phyloP scores from a whole-genome alignment of 1,140 invertebrate genomes.

The Ostrea edulis region DNA sequence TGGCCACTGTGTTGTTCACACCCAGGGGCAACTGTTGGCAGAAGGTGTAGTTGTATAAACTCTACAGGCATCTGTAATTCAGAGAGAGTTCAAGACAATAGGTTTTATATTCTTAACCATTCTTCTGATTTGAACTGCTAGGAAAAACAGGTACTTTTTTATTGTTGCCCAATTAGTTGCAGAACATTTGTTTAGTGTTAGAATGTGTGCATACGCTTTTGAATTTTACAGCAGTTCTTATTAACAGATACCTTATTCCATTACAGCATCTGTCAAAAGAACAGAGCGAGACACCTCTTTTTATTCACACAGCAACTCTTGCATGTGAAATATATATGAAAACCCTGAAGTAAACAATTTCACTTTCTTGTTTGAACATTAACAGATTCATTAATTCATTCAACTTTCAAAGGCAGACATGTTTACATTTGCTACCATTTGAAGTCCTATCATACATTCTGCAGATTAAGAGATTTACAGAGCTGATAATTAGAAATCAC shows the following conservation, averaged over 20 bases:
- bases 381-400: conserved; percentile 39
- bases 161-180: conserved; percentile 36
- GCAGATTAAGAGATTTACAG: conserved; percentile 37
- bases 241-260: conserved; percentile 8
- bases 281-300: conserved; percentile 7
- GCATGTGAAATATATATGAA: conserved; percentile 36
- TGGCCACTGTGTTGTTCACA: neutral
- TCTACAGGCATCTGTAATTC: neutral
- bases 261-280: conserved; percentile 28
- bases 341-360: conserved; percentile 35
- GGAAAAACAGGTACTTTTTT: neutral
- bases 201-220: neutral
- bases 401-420: conserved; percentile 36
- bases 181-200: conserved; percentile 17
- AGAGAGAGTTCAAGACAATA: neutral
- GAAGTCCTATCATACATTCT: conserved; percentile 22
- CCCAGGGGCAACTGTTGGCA: neutral
- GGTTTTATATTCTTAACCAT: neutral
- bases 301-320: neutral
- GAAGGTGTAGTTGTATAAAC: neutral
- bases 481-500: conserved; percentile 36
- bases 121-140: neutral
- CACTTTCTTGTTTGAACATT: conserved; percentile 34
- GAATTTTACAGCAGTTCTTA: neutral
- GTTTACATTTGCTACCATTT: conserved; percentile 29